Evolutionary conservation across 2,888 invertebrate species (phyloP), one percentile per base, ranked within the genome.

Genomic region (Agrochola circellaris): DNA sequence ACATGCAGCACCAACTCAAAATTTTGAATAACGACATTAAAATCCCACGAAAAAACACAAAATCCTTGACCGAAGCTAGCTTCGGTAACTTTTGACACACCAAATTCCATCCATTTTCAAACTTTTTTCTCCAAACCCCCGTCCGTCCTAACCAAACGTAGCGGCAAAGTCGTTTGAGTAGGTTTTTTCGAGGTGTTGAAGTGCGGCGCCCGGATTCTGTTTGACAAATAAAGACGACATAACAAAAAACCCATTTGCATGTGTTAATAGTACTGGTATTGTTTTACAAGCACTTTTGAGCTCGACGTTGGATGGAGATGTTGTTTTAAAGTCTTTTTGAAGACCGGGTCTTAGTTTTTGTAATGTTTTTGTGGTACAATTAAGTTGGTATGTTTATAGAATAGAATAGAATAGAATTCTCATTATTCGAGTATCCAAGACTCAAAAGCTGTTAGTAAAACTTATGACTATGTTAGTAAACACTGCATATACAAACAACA

Each of bases 191-290:
- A 79, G 72, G 78, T 79, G 78, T 79, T 74, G 79, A 85, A 82
- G 88, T 88, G 89, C 84, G 89, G 90, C 91, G 91, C 90, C 87
- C 80, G 61, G 45, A 66, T 77, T 83, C 66, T 87, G 71, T 80
- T 87, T 82, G 85, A 79, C 89, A 87, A 85, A 87, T 84, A 88
- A 62, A 85, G 74, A 71, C n/a, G 77, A 71, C 70, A 51, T 45
- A 5, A 86, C 75, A 88, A 87, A 87, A 90, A 88, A 76, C 73
- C 83, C 82, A 90, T 91, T 91, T 91, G 89, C 91, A 89, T 91
- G 88, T 90, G 90, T 90, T 88, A 88, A 89, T 85, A 81, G 81
- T 73, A 58, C 68, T 42, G n/a, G 62, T 38, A 56, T 87, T 87
- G 84, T 86, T 89, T 87, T 84, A 84, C 58, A 76, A 82, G 83